These are phyloP conservation scores for Molossus molossus DNA, from an alignment of 2,797 vertebrate species.

Conservation along the genomic window DNA sequence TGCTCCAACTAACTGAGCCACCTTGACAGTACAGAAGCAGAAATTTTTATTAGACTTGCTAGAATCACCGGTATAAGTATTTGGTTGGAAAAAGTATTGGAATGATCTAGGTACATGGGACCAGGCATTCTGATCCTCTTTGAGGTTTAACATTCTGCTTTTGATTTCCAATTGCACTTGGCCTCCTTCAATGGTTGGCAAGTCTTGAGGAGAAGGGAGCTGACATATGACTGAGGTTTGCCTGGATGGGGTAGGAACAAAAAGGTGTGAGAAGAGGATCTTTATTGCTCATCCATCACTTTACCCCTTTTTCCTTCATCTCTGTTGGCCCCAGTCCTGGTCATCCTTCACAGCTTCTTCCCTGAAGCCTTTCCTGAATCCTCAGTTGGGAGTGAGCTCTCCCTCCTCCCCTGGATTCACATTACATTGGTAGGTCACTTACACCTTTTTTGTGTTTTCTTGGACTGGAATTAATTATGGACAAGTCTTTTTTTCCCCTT, in stretches of 20 bases:
- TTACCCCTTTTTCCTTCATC: slow-evolving; percentile 4
- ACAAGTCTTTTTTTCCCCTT: slow-evolving; percentile 20
- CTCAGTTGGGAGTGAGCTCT: neutral
- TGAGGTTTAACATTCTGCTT: slow-evolving; percentile 57
- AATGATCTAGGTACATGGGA: neutral
- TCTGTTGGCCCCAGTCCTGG: slow-evolving; percentile 1
- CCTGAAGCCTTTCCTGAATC: neutral
- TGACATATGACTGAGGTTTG: slow-evolving; percentile 53
- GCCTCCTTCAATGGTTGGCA: neutral
- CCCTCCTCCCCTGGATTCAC: neutral
- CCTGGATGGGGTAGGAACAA: neutral
- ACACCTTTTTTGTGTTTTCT: neutral
- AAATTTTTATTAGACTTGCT: slow-evolving; percentile 50
- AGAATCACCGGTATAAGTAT: neutral
- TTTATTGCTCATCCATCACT: slow-evolving; percentile 2
- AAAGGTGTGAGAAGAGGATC: neutral
- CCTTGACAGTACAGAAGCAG: neutral
- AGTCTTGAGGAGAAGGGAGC: slow-evolving; percentile 30
- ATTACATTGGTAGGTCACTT: neutral
- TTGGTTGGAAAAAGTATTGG: slow-evolving; percentile 24
- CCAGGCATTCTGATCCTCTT: neutral
- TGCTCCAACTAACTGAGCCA: too few relatives aligned
- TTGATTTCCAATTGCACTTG: slow-evolving; percentile 70
- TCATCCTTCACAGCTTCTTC: neutral
- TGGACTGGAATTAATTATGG: slow-evolving; percentile 26